These are phyloP conservation scores for Ophion ellenae DNA, from an alignment of 2,888 invertebrate species.

Conservation along the genomic window DNA sequence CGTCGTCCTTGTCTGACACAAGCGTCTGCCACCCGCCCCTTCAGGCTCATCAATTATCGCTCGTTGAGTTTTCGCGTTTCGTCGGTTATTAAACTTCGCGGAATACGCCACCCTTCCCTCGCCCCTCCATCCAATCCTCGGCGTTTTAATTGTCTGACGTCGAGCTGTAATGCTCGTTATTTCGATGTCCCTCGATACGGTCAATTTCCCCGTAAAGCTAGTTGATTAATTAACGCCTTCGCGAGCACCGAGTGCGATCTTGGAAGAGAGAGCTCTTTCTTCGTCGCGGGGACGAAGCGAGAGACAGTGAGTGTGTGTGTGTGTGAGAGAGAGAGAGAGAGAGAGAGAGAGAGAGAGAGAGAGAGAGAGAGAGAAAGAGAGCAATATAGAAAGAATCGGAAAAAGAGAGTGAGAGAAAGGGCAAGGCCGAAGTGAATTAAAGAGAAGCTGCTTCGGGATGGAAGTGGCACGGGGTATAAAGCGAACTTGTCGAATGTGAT, in stretches of 20 bases:
- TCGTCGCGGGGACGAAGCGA: not conserved
- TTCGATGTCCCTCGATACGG: conserved; percentile 44
- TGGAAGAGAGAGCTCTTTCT: not conserved
- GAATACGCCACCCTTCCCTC: not conserved
- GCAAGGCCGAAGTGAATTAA: conserved; percentile 23
- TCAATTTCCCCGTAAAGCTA: conserved; percentile 37
- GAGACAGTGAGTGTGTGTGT: not conserved
- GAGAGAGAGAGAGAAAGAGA: not conserved
- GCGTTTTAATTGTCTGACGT: not conserved
- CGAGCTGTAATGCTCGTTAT: conserved; percentile 46
- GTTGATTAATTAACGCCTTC: conserved; percentile 57
- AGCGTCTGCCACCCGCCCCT: conserved; percentile 5
- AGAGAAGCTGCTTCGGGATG: conserved; percentile 9
- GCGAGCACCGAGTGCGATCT: not conserved
- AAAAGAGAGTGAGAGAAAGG: not conserved
- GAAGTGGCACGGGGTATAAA: not conserved
- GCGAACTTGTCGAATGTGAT: conserved; percentile 3
- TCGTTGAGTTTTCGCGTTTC: conserved; percentile 63
- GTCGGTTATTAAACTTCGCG: conserved; percentile 58
- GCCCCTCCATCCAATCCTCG: not conserved
- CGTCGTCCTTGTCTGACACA: not conserved
- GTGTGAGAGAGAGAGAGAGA: not conserved
- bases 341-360: not conserved
- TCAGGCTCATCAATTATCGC: conserved; percentile 60
- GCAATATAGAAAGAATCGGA: not conserved